These are phyloP conservation scores for Xanthostigma xanthostigma DNA, from an alignment of 2,888 invertebrate genomes.

Conservation along the genomic window DNA sequence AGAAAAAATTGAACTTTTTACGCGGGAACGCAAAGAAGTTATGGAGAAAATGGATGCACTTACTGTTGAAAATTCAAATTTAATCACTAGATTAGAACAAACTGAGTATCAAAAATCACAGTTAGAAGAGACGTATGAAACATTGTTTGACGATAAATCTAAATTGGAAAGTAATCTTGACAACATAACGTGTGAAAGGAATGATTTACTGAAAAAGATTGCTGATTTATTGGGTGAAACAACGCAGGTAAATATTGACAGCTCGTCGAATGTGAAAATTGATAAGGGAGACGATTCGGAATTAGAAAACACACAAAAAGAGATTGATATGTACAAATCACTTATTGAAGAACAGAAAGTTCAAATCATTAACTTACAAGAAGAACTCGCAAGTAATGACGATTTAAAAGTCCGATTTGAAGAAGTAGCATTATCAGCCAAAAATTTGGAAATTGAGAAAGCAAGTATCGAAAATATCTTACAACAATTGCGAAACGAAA, in stretches of 20 bases:
- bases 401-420: constrained; percentile 10
- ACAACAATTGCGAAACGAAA: constrained; percentile 9
- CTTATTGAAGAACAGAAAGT: constrained; percentile 28
- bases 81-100: constrained; percentile 34
- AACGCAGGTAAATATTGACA: neutral
- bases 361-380: constrained; percentile 24
- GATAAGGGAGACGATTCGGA: constrained; percentile 11
- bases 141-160: constrained; percentile 32
- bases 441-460: constrained; percentile 18
- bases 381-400: constrained; percentile 23
- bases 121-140: constrained; percentile 27
- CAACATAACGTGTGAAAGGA: constrained; percentile 22
- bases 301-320: constrained; percentile 19
- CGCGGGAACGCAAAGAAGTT: constrained; percentile 51
- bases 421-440: constrained; percentile 6
- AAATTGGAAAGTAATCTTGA: constrained; percentile 31
- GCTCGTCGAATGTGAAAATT: constrained; percentile 17
- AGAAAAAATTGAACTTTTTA: constrained; percentile 51
- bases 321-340: constrained; percentile 24
- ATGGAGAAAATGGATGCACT: constrained; percentile 50
- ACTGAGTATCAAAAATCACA: constrained; percentile 29
- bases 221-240: constrained; percentile 7
- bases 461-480: constrained; percentile 11
- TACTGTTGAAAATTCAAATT: constrained; percentile 41
- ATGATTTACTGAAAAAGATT: constrained; percentile 10